Evolutionary conservation across 1,140 invertebrate species (phyloP), one percentile per base, ranked within the genome.

Genomic region (Drosophila lowei): DNA sequence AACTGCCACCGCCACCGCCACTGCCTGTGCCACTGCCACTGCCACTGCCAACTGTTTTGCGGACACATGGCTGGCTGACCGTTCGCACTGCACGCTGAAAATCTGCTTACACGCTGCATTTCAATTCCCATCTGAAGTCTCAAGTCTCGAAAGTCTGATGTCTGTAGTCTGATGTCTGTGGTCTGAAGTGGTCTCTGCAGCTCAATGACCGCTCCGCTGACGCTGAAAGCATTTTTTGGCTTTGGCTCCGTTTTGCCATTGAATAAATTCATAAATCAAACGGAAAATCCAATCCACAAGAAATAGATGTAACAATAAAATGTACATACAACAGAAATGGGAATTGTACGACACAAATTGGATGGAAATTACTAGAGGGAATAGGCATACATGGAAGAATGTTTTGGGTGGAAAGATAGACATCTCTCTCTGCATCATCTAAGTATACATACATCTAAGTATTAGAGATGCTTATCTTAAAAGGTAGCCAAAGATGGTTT

Each of bases 41-140:
- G 58, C 57, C 49, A 44, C 11, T 18, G 50, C 28, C 49, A 62
- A 38, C 34, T 38, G 11, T 38, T 38, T 38, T 13, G 34, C 11
- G 34, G 34, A 38, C 34, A 38, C 34, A 34, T 38, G 34, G 34
- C 34, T 38, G 34, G 34, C 34, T 38, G 4, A 3, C 9, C 9
- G 7, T 4, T 38, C 9, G 9, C 34, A 38, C 9, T 38, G 34
- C 34, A 11, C 11, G 1, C 55, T 21, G 7, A 7, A 76, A 73
- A 63, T 73, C 59, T 62, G 68, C 59, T 76, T 72, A 38, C 34
- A 38, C 72, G 43, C 59, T 67, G 70, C 75, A 74, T 71, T 81
- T 70, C 68, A 64, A 81, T 77, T 77, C 46, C 56, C 65, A 62
- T 46, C 49, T 21, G 34, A 21, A 59, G 25, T 53, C 44, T 41